Evolutionary conservation across 2,888 invertebrate genomes (phyloP).

Genomic region (Sinopyrophorus schimmeli): DNA sequence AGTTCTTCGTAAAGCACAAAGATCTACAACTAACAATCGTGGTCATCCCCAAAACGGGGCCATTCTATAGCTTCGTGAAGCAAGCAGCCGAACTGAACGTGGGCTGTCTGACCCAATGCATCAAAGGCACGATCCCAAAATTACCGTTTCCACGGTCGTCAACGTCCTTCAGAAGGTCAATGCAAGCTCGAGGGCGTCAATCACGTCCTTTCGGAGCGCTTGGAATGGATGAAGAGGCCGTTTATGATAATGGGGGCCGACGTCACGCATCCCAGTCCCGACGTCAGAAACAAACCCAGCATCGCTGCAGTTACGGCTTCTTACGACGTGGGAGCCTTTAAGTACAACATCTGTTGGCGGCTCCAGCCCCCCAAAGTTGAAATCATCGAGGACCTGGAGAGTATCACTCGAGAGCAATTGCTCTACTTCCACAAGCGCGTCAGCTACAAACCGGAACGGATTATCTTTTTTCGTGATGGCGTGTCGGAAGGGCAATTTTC

Average conservation of each 20-base stretch:
- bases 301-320: slow-evolving; percentile 79
- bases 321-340: slow-evolving; percentile 66
- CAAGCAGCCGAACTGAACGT: slow-evolving; percentile 66
- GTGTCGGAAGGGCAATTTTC: slow-evolving; percentile 86
- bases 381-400: slow-evolving; percentile 72
- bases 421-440: slow-evolving; percentile 60
- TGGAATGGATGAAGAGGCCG: slow-evolving; percentile 58
- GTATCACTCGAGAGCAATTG: slow-evolving; percentile 62
- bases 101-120: slow-evolving; percentile 76
- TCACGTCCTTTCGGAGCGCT: slow-evolving; percentile 59
- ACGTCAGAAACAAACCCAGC: slow-evolving; percentile 66
- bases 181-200: slow-evolving; percentile 81
- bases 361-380: slow-evolving; percentile 76
- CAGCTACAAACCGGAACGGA: slow-evolving; percentile 60
- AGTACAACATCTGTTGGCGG: slow-evolving; percentile 75
- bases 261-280: slow-evolving; percentile 89
- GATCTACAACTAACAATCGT: slow-evolving; percentile 64
- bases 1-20: slow-evolving; percentile 29
- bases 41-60: slow-evolving; percentile 59
- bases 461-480: slow-evolving; percentile 83
- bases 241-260: slow-evolving; percentile 79
- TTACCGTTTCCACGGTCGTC: slow-evolving; percentile 59
- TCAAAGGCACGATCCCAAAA: slow-evolving; percentile 42
- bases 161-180: slow-evolving; percentile 80
- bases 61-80: slow-evolving; percentile 36